Percentiles rank a stretch among this genome's conserved stretches.
phyloP scores from a whole-genome alignment of 2,113 vertebrate genomes.

The Canis aureus region DNA sequence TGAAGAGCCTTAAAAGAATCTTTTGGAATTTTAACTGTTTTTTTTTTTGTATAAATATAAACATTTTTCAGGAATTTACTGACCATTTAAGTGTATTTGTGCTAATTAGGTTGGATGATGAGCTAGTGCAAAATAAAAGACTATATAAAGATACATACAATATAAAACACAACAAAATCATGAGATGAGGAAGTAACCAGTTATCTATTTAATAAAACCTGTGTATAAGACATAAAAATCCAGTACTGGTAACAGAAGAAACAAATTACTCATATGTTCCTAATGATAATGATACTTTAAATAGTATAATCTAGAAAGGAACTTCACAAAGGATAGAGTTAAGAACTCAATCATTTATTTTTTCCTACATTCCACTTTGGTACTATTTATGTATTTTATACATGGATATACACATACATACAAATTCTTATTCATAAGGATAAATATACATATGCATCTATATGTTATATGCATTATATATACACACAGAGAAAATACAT shows the following conservation, averaged over 20 bases:
- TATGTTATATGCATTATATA: not conserved
- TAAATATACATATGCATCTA: not conserved
- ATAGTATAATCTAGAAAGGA: not conserved
- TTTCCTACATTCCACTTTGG: not conserved
- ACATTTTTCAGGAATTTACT: fast-evolving
- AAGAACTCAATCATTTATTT: not conserved
- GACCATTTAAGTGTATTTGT: not conserved
- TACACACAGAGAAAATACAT: not conserved
- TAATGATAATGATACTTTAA: not conserved
- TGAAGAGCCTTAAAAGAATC: not conserved
- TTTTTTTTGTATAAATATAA: not conserved
- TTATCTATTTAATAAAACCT: not conserved
- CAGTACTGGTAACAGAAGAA: not conserved
- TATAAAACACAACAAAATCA: not conserved
- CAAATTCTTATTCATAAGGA: not conserved
- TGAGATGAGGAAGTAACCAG: not conserved
- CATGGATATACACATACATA: not conserved
- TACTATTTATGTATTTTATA: not conserved
- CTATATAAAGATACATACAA: not conserved
- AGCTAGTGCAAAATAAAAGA: not conserved
- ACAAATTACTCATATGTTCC: fast-evolving
- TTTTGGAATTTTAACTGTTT: not conserved
- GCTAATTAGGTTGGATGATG: not conserved
- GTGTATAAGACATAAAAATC: not conserved
- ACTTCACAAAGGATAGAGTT: not conserved